Percentiles rank a stretch among this genome's conserved stretches.
Evolutionary conservation across 1,140 invertebrate species (phyloP).

Genomic region (Drosophila repletoides): DNA sequence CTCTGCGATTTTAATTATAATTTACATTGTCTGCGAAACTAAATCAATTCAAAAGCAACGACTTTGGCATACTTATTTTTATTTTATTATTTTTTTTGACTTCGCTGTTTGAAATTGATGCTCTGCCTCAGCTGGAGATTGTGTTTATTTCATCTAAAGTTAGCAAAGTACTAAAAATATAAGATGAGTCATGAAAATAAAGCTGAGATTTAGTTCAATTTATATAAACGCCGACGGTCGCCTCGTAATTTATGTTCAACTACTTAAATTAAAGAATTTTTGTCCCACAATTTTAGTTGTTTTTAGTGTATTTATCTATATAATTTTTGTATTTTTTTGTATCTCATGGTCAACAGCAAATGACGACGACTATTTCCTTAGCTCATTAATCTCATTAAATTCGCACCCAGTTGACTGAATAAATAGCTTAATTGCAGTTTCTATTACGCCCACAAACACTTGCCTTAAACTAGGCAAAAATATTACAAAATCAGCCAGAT

Average conservation of each 20-base stretch:
- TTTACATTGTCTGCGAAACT: constrained; percentile 26
- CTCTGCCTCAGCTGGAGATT: background rate
- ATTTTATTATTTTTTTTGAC: no score
- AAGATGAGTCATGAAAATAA: background rate
- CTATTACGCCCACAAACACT: constrained; percentile 1
- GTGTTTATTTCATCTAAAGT: background rate
- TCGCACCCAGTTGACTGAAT: constrained; percentile 31
- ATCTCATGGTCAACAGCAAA: constrained; percentile 35
- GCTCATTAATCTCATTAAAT: constrained; percentile 56
- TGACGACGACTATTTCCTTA: no score
- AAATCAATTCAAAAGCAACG: constrained; percentile 20
- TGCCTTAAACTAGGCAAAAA: no score
- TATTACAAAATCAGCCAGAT: no score
- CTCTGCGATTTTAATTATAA: constrained; percentile 16
- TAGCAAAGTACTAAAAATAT: no score
- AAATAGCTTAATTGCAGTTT: background rate
- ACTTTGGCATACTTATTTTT: constrained; percentile 28
- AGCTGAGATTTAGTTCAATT: no score
- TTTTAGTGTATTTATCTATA: no score
- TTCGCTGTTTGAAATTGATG: background rate
- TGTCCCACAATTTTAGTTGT: constrained; percentile 22
- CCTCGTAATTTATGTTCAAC: background rate
- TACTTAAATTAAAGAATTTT: constrained; percentile 31
- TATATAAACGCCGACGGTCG: no score
- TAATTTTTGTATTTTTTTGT: constrained; percentile 20